Conservation (phyloP, 2,888 invertebrate species). For the Cerceris ruficornis region DNA sequence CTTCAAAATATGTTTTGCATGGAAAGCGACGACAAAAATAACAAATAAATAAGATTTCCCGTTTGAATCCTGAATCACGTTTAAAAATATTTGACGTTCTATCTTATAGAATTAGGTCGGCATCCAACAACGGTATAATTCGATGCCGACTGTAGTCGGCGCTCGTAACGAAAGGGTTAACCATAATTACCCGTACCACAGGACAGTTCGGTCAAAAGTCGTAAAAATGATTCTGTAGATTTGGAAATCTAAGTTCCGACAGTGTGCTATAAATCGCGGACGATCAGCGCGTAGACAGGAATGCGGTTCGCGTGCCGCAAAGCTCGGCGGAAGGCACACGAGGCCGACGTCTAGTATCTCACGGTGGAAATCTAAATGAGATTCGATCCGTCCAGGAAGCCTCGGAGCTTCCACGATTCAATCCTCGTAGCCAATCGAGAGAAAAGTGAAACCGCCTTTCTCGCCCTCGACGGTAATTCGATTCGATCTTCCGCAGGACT, state of each 20-base stretch:
- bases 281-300: constrained; percentile 48
- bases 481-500: constrained; percentile 50
- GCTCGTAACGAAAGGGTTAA: too few relatives aligned
- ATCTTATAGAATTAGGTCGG: too few relatives aligned
- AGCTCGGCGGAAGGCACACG: constrained; percentile 26
- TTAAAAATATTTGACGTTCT: too few relatives aligned
- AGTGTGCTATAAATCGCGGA: constrained; percentile 45
- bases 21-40: too few relatives aligned
- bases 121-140: too few relatives aligned
- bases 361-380: constrained; percentile 73
- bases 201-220: too few relatives aligned
- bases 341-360: constrained; percentile 62
- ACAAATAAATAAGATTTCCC: too few relatives aligned
- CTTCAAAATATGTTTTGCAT: too few relatives aligned
- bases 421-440: constrained; percentile 64
- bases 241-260: constrained; percentile 19
- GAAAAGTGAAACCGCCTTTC: constrained; percentile 68
- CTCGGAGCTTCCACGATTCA: constrained; percentile 66
- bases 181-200: too few relatives aligned
- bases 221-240: background rate
- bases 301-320: constrained; percentile 58
- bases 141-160: too few relatives aligned
- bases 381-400: constrained; percentile 71
- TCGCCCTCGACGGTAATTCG: constrained; percentile 54
- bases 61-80: too few relatives aligned